Percentiles rank a stretch among this genome's conserved stretches.
Evolutionary conservation across 2,888 invertebrate genomes (phyloP).

Genomic region (Agrochola lota): DNA sequence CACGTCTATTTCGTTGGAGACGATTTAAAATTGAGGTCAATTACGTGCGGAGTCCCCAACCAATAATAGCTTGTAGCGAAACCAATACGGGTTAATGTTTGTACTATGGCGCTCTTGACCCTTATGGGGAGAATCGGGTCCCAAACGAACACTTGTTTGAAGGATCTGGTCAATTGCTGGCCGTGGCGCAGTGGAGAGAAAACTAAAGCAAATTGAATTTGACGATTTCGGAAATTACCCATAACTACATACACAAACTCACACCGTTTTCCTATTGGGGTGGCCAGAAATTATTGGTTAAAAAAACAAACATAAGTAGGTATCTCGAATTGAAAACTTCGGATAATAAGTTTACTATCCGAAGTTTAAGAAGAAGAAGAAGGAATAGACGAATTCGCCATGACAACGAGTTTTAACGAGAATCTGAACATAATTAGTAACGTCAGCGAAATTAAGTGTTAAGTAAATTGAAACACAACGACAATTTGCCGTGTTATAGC

Average conservation of each 20-base stretch:
- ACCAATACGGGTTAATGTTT: slow-evolving; percentile 64
- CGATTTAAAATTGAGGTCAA: slow-evolving; percentile 72
- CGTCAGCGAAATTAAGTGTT: not conserved
- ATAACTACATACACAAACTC: not conserved
- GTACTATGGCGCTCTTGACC: slow-evolving; percentile 41
- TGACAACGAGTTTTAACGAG: not conserved
- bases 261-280: not conserved
- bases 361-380: too few species aligned
- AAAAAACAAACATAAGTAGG: not conserved
- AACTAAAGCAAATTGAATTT: not conserved
- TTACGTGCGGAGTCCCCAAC: slow-evolving; percentile 63
- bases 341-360: too few species aligned
- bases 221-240: not conserved
- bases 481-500: not conserved
- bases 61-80: slow-evolving; percentile 60
- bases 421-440: not conserved
- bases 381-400: not conserved
- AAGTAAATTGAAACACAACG: not conserved
- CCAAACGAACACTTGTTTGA: slow-evolving; percentile 40
- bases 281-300: not conserved
- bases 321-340: not conserved
- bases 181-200: not conserved
- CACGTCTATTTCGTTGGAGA: slow-evolving; percentile 42
- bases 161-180: slow-evolving; percentile 29
- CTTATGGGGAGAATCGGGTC: slow-evolving; percentile 27